Conservation (phyloP, 1,140 invertebrate species). For the Meloidogyne exigua region DNA sequence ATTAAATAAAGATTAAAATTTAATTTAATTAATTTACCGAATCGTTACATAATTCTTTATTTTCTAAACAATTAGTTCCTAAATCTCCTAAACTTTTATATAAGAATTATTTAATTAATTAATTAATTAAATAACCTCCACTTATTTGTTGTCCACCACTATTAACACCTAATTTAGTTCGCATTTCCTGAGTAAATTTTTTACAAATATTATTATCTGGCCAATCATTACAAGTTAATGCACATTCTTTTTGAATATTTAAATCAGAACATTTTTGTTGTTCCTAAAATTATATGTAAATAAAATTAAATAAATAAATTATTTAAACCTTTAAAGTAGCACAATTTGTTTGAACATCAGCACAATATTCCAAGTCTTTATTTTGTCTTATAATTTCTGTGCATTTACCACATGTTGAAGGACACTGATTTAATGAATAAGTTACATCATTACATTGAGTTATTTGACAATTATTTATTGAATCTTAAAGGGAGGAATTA, state of each 20-base stretch:
- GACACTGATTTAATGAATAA: conserved; percentile 5
- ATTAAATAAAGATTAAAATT: background rate
- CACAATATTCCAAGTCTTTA: conserved; percentile 18
- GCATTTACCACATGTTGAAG: conserved; percentile 11
- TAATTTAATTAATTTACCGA: background rate
- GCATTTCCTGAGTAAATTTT: conserved; percentile 7
- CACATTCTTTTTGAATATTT: conserved; percentile 6
- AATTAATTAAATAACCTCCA: background rate
- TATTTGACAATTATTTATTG: background rate
- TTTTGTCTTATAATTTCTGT: background rate
- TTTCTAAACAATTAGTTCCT: conserved; percentile 6
- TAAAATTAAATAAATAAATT: background rate
- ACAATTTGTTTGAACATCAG: background rate
- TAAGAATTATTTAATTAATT: background rate
- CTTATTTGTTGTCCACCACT: background rate
- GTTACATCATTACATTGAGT: background rate
- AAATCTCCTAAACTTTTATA: background rate
- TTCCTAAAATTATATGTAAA: background rate
- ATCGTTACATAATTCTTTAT: conserved; percentile 18
- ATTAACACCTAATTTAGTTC: background rate
- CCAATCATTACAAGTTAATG: conserved; percentile 22
- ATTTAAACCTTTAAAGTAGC: background rate
- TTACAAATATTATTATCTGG: conserved; percentile 10
- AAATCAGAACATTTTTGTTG: background rate
- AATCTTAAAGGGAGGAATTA: background rate